A percentile compares a stretch with the other conserved stretches of the same genome.
Evolutionary conservation across 2,113 vertebrate genomes (phyloP).

Genomic region (Larimichthys crocea): DNA sequence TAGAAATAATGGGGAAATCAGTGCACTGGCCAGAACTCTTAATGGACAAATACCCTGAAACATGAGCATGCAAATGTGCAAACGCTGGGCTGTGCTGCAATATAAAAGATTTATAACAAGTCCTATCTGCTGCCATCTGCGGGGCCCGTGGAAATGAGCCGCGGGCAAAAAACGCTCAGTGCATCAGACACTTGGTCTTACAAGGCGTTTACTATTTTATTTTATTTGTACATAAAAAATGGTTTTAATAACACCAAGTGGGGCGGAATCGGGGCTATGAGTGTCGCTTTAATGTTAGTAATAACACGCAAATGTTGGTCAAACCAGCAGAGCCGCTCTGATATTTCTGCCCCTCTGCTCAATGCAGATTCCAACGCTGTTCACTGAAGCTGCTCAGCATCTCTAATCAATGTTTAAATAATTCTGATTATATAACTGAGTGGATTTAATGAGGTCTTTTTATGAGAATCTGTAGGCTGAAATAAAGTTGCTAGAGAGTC

Average conservation of each 20-base stretch:
- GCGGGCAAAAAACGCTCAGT: constrained; percentile 41
- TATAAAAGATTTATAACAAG: constrained; percentile 70
- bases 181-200: constrained; percentile 42
- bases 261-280: constrained; percentile 16
- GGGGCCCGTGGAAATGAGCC: constrained; percentile 46
- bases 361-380: constrained; percentile 4
- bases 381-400: background rate
- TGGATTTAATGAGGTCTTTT: constrained; percentile 20
- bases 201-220: constrained; percentile 48
- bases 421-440: background rate
- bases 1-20: constrained; percentile 77
- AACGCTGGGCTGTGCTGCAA: constrained; percentile 37
- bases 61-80: constrained; percentile 68
- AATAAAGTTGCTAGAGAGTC: background rate
- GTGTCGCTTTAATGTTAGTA: constrained; percentile 8
- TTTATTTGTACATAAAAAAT: constrained; percentile 57
- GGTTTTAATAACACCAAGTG: constrained; percentile 27
- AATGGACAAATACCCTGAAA: constrained; percentile 76
- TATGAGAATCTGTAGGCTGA: background rate
- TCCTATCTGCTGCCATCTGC: constrained; percentile 65
- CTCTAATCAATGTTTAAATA: constrained; percentile 29
- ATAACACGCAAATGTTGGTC: constrained; percentile 31
- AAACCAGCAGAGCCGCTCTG: background rate
- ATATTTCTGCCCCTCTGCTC: constrained; percentile 24
- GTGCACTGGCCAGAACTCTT: constrained; percentile 70